Percentiles rank a stretch among this genome's conserved stretches.
phyloP scores from a whole-genome alignment of 1,140 invertebrate genomes.

The Brachionus plicatilis region DNA sequence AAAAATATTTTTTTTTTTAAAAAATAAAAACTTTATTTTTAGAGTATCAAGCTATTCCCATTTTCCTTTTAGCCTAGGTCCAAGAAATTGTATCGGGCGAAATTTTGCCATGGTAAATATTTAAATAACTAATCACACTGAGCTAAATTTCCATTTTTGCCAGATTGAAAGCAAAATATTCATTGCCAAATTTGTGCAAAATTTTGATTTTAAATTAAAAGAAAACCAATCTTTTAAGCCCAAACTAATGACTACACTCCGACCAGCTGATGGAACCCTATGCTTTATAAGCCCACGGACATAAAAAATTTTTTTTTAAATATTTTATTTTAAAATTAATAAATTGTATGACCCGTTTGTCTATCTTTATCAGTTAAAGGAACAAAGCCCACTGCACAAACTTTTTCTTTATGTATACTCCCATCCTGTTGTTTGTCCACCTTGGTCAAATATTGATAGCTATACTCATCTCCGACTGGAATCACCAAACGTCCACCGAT shows the following conservation, averaged over 20 bases:
- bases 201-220: constrained; percentile 13
- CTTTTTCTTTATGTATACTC: constrained; percentile 65
- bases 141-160: background rate
- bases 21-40: background rate
- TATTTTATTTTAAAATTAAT: background rate
- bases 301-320: background rate
- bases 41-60: background rate
- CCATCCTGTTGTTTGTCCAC: constrained; percentile 81
- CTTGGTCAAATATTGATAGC: constrained; percentile 51
- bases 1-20: background rate
- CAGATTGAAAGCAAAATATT: constrained; percentile 13
- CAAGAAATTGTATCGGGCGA: constrained; percentile 8
- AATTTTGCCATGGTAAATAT: constrained; percentile 31
- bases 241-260: background rate
- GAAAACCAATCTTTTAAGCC: background rate
- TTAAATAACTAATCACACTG: background rate
- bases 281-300: background rate
- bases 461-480: constrained; percentile 72
- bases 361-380: constrained; percentile 80
- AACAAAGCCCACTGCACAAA: constrained; percentile 95
- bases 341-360: constrained; percentile 54
- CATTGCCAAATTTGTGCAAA: constrained; percentile 12
- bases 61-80: constrained; percentile 3
- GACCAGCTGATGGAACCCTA: constrained; percentile 5
- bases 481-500: constrained; percentile 82